Evolutionary conservation across 2,888 invertebrate species (phyloP), one percentile per base, ranked within the genome.

Genomic region (Melipona bicolor): DNA sequence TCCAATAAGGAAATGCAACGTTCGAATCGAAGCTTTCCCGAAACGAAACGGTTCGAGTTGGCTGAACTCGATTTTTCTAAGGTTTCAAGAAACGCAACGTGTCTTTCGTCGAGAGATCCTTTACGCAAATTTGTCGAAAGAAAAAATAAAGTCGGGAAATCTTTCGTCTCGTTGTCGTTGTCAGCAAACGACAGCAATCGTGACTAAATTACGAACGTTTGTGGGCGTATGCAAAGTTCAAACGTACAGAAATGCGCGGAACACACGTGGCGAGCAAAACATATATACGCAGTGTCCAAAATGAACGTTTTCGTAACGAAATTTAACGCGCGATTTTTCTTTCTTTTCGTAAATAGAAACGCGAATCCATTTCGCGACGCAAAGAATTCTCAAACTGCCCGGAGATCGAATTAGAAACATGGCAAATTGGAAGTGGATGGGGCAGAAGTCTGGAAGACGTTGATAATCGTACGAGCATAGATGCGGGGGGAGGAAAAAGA

Each of bases 401-500:
- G 9, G 9, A 61, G 17, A 24, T 61, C n/a, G n/a, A 61, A 27
- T 27, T 27, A n/a, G 6, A 67, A 43, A n/a, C 13, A 9, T 67
- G n/a, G 17, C 5, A 43, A 24, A 67, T 67, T 49, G 67, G 17
- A n/a, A 67, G n/a, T n/a, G n/a, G 2, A 43, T 24, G n/a, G 24
- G 17, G 17, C 24, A 9, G 24, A 61, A 17, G 27, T 61, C 61
- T 15, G 4, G 19, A 27, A 19, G 19, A 9, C 9, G 27, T 32
- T 27, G 19, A 62, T 32, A 62, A 62, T 62, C 62, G 62, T 19
- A 19, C 62, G 27, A 27, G 81, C 65, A 73, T 52, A 70, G 79
- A 74, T 64, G n/a, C 19, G 59, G 24, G 15, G 15, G 15, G 17
- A 79, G 9, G 36, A 9, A 1, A 43, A 9, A 43, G 43, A 74